Conservation (phyloP, 2,888 invertebrate genomes). For the Pimpla rufipes region DNA sequence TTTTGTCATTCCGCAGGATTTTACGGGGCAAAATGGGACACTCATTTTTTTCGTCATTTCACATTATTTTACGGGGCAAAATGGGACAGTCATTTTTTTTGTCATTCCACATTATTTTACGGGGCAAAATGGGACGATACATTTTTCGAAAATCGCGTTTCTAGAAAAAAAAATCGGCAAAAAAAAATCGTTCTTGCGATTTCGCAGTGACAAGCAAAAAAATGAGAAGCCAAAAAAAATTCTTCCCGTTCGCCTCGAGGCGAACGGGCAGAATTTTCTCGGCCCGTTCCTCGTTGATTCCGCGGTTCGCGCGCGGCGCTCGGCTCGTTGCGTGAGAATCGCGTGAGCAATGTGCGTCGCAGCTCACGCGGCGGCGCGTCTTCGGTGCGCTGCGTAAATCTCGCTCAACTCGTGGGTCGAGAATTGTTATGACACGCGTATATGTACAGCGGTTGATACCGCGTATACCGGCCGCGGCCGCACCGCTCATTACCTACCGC, state of each 20-base stretch:
- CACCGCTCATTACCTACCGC: constrained; percentile 27
- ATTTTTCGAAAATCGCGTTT: too few relatives aligned
- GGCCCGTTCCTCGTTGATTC: not conserved
- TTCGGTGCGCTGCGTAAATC: constrained; percentile 34
- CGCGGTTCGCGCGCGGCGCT: not conserved
- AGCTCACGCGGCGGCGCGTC: not conserved
- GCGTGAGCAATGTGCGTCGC: constrained; percentile 10
- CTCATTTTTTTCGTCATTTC: too few relatives aligned
- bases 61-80: too few relatives aligned
- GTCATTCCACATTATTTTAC: too few relatives aligned
- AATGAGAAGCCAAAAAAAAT: too few relatives aligned
- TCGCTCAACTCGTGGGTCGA: constrained; percentile 33
- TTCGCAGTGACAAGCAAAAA: not conserved
- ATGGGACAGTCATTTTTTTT: too few relatives aligned
- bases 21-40: too few relatives aligned
- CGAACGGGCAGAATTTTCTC: not conserved
- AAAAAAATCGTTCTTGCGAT: not conserved
- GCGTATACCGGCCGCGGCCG: not conserved
- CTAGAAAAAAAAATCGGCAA: too few relatives aligned
- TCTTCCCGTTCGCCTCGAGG: too few relatives aligned
- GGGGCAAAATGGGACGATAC: too few relatives aligned
- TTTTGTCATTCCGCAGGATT: too few relatives aligned
- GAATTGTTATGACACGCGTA: constrained; percentile 46
- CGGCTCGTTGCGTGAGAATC: constrained; percentile 33
- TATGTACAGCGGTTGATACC: constrained; percentile 17